Percentiles rank a stretch among this genome's conserved stretches.
Evolutionary conservation across 2,113 vertebrate species (phyloP).

Genomic region (Pipra filicauda): DNA sequence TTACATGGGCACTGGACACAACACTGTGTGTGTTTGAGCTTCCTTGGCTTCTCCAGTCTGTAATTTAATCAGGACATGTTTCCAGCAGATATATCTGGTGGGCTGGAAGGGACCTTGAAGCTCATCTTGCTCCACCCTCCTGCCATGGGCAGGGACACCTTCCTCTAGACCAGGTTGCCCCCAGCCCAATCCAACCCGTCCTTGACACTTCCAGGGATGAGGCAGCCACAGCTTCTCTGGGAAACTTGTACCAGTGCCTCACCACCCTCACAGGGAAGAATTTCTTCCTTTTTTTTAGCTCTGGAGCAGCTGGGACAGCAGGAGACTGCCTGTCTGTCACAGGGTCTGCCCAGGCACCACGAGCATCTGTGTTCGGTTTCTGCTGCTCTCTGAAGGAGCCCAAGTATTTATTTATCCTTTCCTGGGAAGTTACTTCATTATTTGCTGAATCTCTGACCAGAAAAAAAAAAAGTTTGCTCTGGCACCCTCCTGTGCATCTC

Average conservation of each 20-base stretch:
- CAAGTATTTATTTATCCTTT: not conserved
- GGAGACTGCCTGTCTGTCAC: not conserved
- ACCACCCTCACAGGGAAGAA: not conserved
- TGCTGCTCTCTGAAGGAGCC: not conserved
- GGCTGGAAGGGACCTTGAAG: not conserved
- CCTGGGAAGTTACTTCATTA: not conserved
- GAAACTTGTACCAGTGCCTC: not conserved
- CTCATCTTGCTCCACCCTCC: not conserved
- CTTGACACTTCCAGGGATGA: not conserved
- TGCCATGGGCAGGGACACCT: not conserved
- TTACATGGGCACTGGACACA: not conserved
- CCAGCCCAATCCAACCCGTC: not conserved
- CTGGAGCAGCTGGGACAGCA: not conserved
- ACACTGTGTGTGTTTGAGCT: not conserved
- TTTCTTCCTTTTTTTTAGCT: not conserved
- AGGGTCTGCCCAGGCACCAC: not conserved
- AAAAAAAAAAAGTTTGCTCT: not conserved
- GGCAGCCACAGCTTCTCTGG: not conserved
- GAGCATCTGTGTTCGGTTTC: accelerated
- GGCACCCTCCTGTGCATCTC: not conserved
- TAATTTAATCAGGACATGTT: not conserved
- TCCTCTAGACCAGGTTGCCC: not conserved
- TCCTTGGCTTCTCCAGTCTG: not conserved
- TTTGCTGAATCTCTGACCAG: not conserved
- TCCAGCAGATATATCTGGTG: not conserved